Evolutionary conservation across 1,140 invertebrate species (phyloP).

Genomic region (Dinoponera quadriceps): DNA sequence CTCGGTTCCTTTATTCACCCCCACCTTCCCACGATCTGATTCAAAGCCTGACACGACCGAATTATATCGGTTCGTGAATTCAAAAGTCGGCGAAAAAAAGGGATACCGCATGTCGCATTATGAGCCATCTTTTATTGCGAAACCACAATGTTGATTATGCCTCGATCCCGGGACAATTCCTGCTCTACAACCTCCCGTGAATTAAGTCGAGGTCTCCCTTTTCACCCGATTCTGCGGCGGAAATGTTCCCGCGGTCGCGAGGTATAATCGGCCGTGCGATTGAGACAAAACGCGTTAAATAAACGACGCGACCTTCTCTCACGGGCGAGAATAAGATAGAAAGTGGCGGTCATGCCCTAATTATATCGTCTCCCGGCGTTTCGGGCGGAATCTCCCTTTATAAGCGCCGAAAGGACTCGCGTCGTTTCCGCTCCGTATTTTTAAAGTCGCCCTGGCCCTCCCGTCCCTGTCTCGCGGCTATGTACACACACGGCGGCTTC

Average conservation of each 20-base stretch:
- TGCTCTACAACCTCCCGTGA: neutral
- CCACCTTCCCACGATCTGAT: too few species aligned
- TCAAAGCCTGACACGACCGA: too few species aligned
- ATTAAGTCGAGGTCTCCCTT: neutral
- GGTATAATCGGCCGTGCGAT: neutral
- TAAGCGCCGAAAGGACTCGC: neutral
- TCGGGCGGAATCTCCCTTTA: neutral
- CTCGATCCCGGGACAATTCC: neutral
- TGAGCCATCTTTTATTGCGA: too few species aligned
- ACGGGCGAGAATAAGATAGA: neutral
- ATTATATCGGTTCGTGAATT: too few species aligned
- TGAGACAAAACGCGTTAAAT: slow-evolving; percentile 8
- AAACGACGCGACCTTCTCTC: neutral
- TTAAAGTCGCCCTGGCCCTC: slow-evolving; percentile 44
- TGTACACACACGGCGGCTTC: slow-evolving; percentile 31
- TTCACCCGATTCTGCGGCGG: neutral
- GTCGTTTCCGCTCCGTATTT: slow-evolving; percentile 34
- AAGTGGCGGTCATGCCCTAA: slow-evolving; percentile 1
- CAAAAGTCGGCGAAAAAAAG: too few species aligned
- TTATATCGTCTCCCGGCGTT: neutral
- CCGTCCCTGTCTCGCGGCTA: slow-evolving; percentile 1
- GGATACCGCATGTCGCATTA: too few species aligned
- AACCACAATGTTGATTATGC: neutral
- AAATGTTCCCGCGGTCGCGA: slow-evolving; percentile 9
- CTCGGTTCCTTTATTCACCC: too few species aligned